Evolutionary conservation across 2,888 invertebrate genomes (phyloP).

Genomic region (Pomacea canaliculata): DNA sequence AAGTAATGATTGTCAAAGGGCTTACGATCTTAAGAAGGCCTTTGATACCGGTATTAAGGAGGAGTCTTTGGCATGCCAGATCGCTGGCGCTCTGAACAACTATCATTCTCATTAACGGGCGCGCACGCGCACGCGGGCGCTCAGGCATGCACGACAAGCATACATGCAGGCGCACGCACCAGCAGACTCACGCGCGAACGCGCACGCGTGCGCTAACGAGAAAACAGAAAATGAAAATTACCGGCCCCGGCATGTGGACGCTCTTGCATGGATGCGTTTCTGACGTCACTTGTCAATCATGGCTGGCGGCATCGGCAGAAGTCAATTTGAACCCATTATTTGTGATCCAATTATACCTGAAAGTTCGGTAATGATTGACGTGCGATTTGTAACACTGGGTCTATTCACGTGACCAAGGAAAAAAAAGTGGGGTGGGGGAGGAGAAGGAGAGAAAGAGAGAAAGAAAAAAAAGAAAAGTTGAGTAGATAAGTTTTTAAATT

Average conservation of each 20-base stretch:
- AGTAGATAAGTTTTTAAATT: neutral
- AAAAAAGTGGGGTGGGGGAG: neutral
- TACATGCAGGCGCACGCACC: conserved; percentile 27
- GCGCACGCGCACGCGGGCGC: conserved; percentile 21
- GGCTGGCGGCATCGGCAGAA: conserved; percentile 4
- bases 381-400: conserved; percentile 21
- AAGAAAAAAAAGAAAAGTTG: neutral
- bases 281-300: conserved; percentile 28
- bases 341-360: conserved; percentile 25
- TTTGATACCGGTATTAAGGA: neutral
- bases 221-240: conserved; percentile 17
- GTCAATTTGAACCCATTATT: conserved; percentile 23
- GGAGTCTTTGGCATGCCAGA: too few relatives aligned
- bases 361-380: conserved; percentile 8
- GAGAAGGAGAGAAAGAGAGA: neutral
- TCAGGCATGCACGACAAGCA: conserved; percentile 22
- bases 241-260: conserved; percentile 10
- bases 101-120: conserved; percentile 22
- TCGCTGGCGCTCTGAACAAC: neutral
- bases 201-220: conserved; percentile 13
- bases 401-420: neutral
- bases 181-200: conserved; percentile 22
- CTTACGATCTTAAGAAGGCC: conserved; percentile 5
- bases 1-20: conserved; percentile 18
- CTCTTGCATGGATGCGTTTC: conserved; percentile 14